Evolutionary conservation across 2,113 vertebrate genomes (phyloP).

Genomic region (Trichechus manatus): DNA sequence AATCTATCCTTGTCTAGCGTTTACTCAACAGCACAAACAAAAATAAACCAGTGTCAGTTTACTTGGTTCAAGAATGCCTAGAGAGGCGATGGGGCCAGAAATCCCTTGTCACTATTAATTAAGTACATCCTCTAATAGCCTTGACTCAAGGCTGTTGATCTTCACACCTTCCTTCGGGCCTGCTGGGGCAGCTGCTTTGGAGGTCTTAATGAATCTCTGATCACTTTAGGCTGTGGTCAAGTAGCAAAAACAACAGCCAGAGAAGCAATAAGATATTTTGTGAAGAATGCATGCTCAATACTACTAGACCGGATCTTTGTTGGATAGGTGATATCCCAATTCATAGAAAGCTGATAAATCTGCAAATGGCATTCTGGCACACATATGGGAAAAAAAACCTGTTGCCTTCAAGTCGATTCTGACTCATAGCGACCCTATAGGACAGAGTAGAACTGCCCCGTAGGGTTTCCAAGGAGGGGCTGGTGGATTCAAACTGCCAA

Average conservation of each 20-base stretch:
- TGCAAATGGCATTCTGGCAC: not conserved
- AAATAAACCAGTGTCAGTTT: slow-evolving; percentile 88
- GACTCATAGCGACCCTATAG: too few species aligned
- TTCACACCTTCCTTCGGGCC: slow-evolving; percentile 88
- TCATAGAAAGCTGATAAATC: not conserved
- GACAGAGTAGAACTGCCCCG: too few species aligned
- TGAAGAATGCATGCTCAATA: slow-evolving; percentile 78
- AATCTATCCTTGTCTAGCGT: slow-evolving; percentile 85
- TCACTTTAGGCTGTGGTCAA: slow-evolving; percentile 78
- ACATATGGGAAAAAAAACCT: not conserved
- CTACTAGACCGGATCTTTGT: slow-evolving; percentile 65
- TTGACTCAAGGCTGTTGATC: slow-evolving; percentile 82
- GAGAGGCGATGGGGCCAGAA: slow-evolving; percentile 87
- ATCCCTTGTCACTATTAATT: slow-evolving; percentile 89
- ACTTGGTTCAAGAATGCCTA: slow-evolving; percentile 82
- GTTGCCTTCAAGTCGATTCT: too few species aligned
- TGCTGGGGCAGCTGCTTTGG: slow-evolving; percentile 85
- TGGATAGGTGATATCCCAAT: not conserved
- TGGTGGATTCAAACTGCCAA: too few species aligned
- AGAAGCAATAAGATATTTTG: slow-evolving; percentile 82
- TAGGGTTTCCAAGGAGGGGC: too few species aligned
- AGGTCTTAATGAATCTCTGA: slow-evolving; percentile 87
- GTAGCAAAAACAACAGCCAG: slow-evolving; percentile 79
- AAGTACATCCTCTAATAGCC: slow-evolving; percentile 85
- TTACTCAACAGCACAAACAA: slow-evolving; percentile 89